Conservation (phyloP, 2,888 invertebrate genomes). For the Furcula furcula region DNA sequence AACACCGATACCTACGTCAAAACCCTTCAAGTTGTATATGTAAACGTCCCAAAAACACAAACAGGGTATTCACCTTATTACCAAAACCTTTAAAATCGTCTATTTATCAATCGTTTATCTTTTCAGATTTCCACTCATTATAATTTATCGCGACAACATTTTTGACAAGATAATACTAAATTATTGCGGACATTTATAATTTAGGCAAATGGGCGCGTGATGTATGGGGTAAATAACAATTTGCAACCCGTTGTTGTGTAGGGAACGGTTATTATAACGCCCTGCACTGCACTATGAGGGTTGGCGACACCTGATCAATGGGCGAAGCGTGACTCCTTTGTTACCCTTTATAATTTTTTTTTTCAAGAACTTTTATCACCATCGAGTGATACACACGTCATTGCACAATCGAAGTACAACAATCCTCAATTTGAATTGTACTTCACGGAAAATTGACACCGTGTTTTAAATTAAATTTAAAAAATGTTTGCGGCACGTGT, state of each 20-base stretch:
- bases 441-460: neutral
- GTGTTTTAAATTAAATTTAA: conserved; percentile 18
- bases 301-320: conserved; percentile 68
- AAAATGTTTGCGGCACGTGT: conserved; percentile 39
- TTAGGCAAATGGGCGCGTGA: conserved; percentile 64
- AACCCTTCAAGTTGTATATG: too few relatives aligned
- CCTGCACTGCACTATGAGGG: conserved; percentile 36
- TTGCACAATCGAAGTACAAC: neutral
- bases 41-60: too few relatives aligned
- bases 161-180: conserved; percentile 71
- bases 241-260: conserved; percentile 76
- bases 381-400: neutral
- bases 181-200: conserved; percentile 71
- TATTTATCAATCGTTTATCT: neutral
- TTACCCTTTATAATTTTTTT: conserved; percentile 21
- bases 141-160: conserved; percentile 6
- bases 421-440: neutral
- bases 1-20: too few relatives aligned
- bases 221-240: conserved; percentile 77
- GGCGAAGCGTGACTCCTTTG: conserved; percentile 33
- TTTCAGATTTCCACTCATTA: neutral
- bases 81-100: too few relatives aligned
- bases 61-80: too few relatives aligned
- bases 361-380: neutral
- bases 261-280: conserved; percentile 57